Evolutionary conservation across 2,797 vertebrate species (phyloP), one percentile per base, ranked within the genome.

Genomic region (Avahi laniger): DNA sequence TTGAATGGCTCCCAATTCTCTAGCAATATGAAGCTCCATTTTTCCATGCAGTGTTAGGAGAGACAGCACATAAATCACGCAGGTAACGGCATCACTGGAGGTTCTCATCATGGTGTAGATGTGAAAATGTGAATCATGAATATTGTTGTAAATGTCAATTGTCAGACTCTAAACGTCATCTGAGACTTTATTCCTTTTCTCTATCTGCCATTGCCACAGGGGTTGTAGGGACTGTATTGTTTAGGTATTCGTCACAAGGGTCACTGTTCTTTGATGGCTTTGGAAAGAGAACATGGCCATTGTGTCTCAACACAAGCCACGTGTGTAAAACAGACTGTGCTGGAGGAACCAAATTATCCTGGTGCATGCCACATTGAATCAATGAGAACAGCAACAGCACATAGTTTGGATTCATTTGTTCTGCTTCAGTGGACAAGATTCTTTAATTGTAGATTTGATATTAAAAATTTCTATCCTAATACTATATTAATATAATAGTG

Each of bases 81-180:
- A 0, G 78, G 72, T 88, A 54, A 76, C n/a, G 54, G 9, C 67
- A 85, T 89, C 87, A 97, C 80, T 7, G 48, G 59, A 94, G 38
- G 82, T 63, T 98, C 86, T 97, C 73, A 0, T 11, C 91, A 92
- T 1, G 41, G 41, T 0, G 0, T 13, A 22, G 96, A 97, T 96
- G 41, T 41, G 54, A 94, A 95, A 97, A 83, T 93, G 83, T 89
- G 82, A 97, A 94, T 98, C 85, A 93, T 89, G 96, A 86, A 73
- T 33, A 95, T 85, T 93, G 81, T 91, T 86, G 96, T 95, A 97
- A 96, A 98, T 94, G 96, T 97, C 97, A 97, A 87, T 93, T 26
- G 70, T 97, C 96, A 97, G 92, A 93, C 81, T 97, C 78, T 84
- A 89, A 1, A 0, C 93, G 94, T 98, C 95, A 97, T 95, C 95